Evolutionary conservation across 2,888 invertebrate species (phyloP), one percentile per base, ranked within the genome.

Genomic region (Torymus texanus): DNA sequence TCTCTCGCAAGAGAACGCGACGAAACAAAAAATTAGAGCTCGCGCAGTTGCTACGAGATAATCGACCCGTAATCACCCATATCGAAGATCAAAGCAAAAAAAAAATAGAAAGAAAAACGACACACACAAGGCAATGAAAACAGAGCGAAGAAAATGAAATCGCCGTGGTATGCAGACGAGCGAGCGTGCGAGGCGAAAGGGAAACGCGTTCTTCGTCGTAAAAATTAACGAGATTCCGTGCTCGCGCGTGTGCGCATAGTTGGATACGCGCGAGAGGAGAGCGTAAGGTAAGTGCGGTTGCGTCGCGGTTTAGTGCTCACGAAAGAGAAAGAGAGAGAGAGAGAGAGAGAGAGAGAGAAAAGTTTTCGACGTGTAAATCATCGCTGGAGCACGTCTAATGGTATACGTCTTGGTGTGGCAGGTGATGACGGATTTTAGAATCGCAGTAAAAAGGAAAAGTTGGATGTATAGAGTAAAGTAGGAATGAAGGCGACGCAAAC

Each of bases 191-290:
- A 79, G 79, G 85, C 85, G 84, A 85, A 86, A 85, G 85, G 86
- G 83, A 84, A 86, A 84, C 85, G 84, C 84, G 84, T 85, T 85
- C 83, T 58, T 53, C 53, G 73, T 41, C 58, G 72, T 68, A 76
- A 76, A 76, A 76, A 76, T 79, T 71, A 79, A 75, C 79, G 79
- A 79, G 79, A 79, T 79, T 79, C 75, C 75, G 55, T 65, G 65
- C 29, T 29, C 29, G 50, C 18, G 67, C n/a, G 66, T 13, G 74
- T 29, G 24, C 8, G 63, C 70, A 75, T 62, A 75, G 75, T 75
- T 62, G 68, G 67, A 75, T 75, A 75, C n/a, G 18, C 10, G 13
- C 21, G 21, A 41, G 29, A 29, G 4, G 29, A 3, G 29, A 29
- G 29, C 29, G 29, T 29, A 29, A 29, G 29, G 29, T 29, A 29